Conservation (phyloP, 2,113 vertebrate genomes). For the Pollimyrus isidori region DNA sequence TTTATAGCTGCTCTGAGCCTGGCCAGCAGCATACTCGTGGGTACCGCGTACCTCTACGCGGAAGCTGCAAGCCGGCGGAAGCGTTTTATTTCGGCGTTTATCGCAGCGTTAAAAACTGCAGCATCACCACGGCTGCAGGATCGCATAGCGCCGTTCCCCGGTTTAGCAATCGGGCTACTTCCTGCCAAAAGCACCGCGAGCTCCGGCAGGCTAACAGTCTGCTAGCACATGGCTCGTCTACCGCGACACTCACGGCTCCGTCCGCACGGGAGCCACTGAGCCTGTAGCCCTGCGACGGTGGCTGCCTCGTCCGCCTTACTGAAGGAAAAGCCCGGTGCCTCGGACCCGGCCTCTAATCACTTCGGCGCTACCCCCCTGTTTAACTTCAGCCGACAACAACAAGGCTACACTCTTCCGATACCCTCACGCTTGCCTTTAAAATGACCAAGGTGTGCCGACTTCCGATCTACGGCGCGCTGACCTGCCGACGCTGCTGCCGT, state of each 20-base stretch:
- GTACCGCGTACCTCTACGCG: neutral
- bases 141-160: neutral
- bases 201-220: neutral
- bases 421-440: neutral
- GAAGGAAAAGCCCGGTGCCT: neutral
- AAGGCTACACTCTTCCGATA: neutral
- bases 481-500: neutral
- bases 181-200: neutral
- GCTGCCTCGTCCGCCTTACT: neutral
- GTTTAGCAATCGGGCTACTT: neutral
- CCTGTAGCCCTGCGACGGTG: neutral
- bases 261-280: neutral
- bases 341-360: neutral
- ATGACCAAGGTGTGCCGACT: neutral
- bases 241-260: neutral
- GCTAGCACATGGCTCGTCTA: neutral
- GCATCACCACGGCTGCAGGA: neutral
- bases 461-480: neutral
- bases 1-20: neutral
- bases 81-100: neutral
- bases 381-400: neutral
- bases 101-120: neutral
- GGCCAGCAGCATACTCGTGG: neutral
- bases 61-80: neutral
- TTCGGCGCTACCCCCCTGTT: neutral